phyloP scores from a whole-genome alignment of 2,113 vertebrate species.

The Pygathrix nemaeus region DNA sequence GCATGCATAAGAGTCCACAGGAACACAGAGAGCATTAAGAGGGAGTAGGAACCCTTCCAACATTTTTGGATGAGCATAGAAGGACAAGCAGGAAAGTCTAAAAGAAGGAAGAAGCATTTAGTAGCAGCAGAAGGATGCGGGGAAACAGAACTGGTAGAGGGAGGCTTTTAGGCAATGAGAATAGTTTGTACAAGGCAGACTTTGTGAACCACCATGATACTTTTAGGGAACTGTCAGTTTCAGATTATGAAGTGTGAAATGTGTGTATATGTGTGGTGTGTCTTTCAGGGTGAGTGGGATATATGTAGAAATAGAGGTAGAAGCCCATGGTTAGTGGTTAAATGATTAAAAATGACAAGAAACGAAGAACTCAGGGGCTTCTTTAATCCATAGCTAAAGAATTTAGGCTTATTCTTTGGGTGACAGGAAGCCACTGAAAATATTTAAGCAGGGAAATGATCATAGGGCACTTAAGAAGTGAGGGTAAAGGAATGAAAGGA shows the following conservation, averaged over 20 bases:
- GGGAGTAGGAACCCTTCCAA: neutral
- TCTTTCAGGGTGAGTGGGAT: neutral
- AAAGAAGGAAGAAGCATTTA: neutral
- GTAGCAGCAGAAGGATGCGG: neutral
- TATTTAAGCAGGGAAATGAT: neutral
- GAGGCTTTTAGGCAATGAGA: neutral
- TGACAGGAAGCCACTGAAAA: neutral
- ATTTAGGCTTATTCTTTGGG: neutral
- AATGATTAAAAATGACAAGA: neutral
- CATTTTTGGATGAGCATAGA: neutral
- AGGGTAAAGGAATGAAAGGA: neutral
- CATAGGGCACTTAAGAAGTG: neutral
- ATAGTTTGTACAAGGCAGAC: neutral
- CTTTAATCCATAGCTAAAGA: neutral
- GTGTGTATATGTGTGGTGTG: neutral
- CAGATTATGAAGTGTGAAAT: neutral
- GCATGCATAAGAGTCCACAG: rapidly evolving
- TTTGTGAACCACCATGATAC: neutral
- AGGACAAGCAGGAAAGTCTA: rapidly evolving
- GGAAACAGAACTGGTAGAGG: neutral
- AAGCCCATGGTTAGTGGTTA: neutral
- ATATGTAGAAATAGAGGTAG: neutral
- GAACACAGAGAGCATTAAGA: too few species aligned
- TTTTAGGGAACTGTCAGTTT: neutral
- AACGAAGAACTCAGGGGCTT: neutral